Evolutionary conservation across 2,797 vertebrate genomes (phyloP), one percentile per base, ranked within the genome.

Genomic region (Austrolebias charrua): DNA sequence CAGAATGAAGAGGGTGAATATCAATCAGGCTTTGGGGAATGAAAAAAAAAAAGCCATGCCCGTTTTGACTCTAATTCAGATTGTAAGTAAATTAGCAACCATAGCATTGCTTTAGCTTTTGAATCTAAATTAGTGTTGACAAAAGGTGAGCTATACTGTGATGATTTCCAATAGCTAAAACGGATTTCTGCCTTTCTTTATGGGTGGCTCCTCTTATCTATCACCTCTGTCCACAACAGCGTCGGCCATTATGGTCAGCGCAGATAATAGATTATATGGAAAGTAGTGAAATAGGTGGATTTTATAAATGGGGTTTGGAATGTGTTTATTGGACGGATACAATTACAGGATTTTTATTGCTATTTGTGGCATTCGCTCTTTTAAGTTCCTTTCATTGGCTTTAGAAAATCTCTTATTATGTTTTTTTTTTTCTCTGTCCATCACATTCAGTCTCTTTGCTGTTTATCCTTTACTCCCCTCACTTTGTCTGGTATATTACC

Each of bases 261-360:
- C 48, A 75, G 87, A 87, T 85, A 86, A 79, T 69, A 72, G 64
- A 86, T 82, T 77, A 86, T 79, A 77, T 80, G 75, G 67, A 67
- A 64, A 9, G 61, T 60, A 81, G 68, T 74, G 77, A 86, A 82
- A 82, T 63, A 48, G 75, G 86, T 83, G 77, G 75, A 87, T 89
- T 88, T 83, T 81, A 70, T 24, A 53, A 68, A 80, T 54, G 33
- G 67, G 35, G 69, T 80, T 86, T 64, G 74, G 61, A 79, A 71
- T 75, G 79, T 86, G 80, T 89, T 86, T 84, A 83, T 85, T 88
- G 84, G 80, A 64, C 76, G 66, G 71, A 83, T 84, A 65, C 80
- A 83, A 85, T 80, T 55, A 75, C 63, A 61, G 62, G 71, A 78
- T 86, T 87, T 78, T 60, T 71, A 73, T 42, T 68, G 58, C 84